Evolutionary conservation across 2,113 vertebrate species (phyloP).

Genomic region (Irena cyanogastra): DNA sequence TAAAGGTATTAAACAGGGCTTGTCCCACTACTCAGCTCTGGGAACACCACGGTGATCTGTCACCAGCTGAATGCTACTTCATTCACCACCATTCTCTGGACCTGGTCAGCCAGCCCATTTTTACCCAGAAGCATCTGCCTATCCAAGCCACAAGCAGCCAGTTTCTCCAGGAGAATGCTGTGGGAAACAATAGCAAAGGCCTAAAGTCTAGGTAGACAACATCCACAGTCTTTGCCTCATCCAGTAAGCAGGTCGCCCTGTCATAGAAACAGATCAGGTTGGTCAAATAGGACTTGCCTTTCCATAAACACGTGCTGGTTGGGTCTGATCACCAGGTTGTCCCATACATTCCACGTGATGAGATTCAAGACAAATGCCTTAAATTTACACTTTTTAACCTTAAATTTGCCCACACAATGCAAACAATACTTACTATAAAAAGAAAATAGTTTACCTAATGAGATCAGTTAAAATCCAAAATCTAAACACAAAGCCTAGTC

Average conservation of each 20-base stretch:
- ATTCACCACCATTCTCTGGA: background rate
- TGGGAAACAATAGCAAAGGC: background rate
- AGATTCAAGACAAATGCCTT: background rate
- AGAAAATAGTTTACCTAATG: background rate
- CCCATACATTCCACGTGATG: background rate
- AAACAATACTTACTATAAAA: background rate
- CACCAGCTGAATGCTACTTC: background rate
- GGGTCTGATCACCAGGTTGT: background rate
- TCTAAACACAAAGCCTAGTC: constrained; percentile 21
- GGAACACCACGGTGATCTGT: background rate
- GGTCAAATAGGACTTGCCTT: background rate
- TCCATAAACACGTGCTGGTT: background rate
- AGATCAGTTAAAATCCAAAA: constrained; percentile 22
- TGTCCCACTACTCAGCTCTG: background rate
- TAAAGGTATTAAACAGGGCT: background rate
- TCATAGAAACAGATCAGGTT: background rate
- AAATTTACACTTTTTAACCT: background rate
- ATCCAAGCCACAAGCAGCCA: background rate
- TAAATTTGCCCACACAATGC: background rate
- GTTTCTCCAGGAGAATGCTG: background rate
- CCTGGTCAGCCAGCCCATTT: background rate
- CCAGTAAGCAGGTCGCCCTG: background rate
- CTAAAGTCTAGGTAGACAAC: background rate
- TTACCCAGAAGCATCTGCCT: background rate
- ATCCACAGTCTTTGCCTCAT: background rate